These are phyloP conservation scores for Bovichtus diacanthus DNA, from an alignment of 2,797 vertebrate genomes.

Conservation along the genomic window DNA sequence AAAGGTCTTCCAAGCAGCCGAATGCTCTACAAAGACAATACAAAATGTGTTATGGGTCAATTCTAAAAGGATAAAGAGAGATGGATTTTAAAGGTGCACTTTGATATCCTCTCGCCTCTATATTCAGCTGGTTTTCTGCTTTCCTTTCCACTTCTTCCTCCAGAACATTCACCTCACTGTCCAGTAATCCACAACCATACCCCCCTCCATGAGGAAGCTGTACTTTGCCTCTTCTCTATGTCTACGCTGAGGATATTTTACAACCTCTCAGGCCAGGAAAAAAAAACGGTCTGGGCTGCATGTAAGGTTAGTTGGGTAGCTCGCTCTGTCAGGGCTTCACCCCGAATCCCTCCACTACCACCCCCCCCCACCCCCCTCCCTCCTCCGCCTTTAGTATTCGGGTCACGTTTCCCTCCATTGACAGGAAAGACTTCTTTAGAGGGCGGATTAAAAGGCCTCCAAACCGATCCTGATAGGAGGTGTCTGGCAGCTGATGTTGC, in stretches of 20 bases:
- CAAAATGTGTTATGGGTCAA: background rate
- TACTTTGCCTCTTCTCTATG: conserved; percentile 21
- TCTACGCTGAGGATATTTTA: conserved; percentile 51
- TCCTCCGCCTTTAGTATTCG: conserved; percentile 68
- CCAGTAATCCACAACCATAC: conserved; percentile 2
- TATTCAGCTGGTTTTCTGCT: background rate
- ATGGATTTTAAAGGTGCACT: background rate
- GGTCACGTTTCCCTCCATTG: conserved; percentile 76
- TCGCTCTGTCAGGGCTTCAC: conserved; percentile 54
- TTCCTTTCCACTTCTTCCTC: conserved; percentile 13
- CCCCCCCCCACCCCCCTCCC: conserved; percentile 11
- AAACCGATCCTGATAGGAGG: conserved; percentile 77
- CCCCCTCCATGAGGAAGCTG: conserved; percentile 9
- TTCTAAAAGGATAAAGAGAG: background rate
- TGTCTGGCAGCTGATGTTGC: conserved; percentile 76
- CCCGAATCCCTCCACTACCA: conserved; percentile 13
- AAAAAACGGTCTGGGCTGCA: conserved; percentile 57
- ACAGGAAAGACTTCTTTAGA: conserved; percentile 79
- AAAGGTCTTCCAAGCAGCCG: background rate
- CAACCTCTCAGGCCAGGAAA: conserved; percentile 38
- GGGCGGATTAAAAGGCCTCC: conserved; percentile 76
- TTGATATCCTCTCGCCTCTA: background rate
- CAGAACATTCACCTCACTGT: background rate
- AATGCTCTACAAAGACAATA: background rate
- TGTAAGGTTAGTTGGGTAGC: conserved; percentile 65